Evolutionary conservation across 2,888 invertebrate genomes (phyloP).

Genomic region (Mythimna vitellina): DNA sequence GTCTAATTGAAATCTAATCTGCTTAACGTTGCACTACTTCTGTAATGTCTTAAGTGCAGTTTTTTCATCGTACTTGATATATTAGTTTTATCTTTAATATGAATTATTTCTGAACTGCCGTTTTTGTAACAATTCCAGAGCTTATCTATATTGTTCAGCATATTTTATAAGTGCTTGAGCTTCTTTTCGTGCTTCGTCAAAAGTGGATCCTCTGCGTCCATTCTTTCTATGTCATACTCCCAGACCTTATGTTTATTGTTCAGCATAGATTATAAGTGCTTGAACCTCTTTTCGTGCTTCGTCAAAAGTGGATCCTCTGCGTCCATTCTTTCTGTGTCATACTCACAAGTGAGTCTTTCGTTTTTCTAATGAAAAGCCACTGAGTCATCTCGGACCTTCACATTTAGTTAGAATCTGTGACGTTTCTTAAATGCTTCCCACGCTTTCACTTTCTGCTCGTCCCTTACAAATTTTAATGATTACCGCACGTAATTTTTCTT

Average conservation of each 20-base stretch:
- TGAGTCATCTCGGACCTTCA: conserved; percentile 61
- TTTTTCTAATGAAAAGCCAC: conserved; percentile 60
- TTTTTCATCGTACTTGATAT: background rate
- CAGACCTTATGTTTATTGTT: too few relatives aligned
- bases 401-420: conserved; percentile 57
- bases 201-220: conserved; percentile 25
- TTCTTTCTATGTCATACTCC: conserved; percentile 18
- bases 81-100: background rate
- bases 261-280: background rate
- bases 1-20: background rate
- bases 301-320: conserved; percentile 28
- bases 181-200: background rate
- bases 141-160: background rate
- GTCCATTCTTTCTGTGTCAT: conserved; percentile 15
- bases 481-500: conserved; percentile 41
- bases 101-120: background rate
- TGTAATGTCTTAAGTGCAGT: background rate
- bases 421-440: conserved; percentile 56
- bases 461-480: conserved; percentile 38
- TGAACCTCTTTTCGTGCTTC: background rate
- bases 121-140: background rate
- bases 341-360: conserved; percentile 57
- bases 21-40: background rate
- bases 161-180: background rate
- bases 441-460: conserved; percentile 59